Evolutionary conservation across 1,140 invertebrate species (phyloP).

Genomic region (Drosophila ohnishii): DNA sequence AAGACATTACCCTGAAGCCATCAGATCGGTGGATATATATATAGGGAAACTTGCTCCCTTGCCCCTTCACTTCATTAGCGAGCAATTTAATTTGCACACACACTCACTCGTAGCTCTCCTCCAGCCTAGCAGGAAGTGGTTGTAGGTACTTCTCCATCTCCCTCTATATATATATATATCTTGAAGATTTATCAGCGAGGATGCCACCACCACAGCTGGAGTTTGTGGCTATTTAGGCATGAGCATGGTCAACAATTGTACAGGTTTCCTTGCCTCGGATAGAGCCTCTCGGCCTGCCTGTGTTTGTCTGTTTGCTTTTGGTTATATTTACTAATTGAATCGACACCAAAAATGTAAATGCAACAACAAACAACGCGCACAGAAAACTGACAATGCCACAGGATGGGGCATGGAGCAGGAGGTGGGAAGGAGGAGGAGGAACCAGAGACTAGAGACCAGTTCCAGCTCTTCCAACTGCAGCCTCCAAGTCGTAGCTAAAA

Average conservation of each 20-base stretch:
- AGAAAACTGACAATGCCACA: slow-evolving; percentile 62
- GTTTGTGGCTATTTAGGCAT: slow-evolving; percentile 74
- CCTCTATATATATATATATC: slow-evolving; percentile 9
- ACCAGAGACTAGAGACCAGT: slow-evolving; percentile 53
- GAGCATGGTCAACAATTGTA: slow-evolving; percentile 80
- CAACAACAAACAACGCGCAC: slow-evolving; percentile 74
- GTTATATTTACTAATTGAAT: slow-evolving; percentile 83
- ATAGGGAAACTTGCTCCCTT: neutral
- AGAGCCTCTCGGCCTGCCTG: slow-evolving; percentile 27
- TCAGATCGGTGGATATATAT: neutral
- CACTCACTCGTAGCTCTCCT: slow-evolving; percentile 34
- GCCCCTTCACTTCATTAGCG: slow-evolving; percentile 71
- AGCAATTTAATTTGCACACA: slow-evolving; percentile 80
- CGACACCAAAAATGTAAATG: slow-evolving; percentile 83
- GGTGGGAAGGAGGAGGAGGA: slow-evolving; percentile 10
- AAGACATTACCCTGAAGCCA: slow-evolving; percentile 51
- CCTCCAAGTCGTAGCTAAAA: slow-evolving; percentile 30
- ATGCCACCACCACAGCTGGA: slow-evolving; percentile 57
- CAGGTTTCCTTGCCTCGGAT: slow-evolving; percentile 56
- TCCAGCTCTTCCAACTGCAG: slow-evolving; percentile 39
- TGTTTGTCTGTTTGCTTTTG: slow-evolving; percentile 79
- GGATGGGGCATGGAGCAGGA: slow-evolving; percentile 21
- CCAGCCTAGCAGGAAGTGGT: slow-evolving; percentile 33
- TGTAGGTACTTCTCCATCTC: slow-evolving; percentile 15
- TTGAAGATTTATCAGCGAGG: slow-evolving; percentile 50